phyloP scores from a whole-genome alignment of 2,113 vertebrate species.

The Fukomys damarensis region DNA sequence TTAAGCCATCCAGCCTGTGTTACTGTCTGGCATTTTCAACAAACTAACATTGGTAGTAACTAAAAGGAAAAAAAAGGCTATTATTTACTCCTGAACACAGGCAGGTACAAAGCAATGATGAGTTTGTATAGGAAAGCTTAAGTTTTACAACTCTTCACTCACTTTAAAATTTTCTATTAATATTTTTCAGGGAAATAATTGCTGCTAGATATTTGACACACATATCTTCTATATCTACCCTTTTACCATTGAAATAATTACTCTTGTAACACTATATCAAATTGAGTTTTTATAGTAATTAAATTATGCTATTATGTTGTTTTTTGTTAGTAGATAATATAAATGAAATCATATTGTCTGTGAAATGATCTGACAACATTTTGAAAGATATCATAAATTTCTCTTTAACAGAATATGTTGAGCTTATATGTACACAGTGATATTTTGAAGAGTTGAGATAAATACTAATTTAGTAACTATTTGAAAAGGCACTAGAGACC shows the following conservation, averaged over 20 bases:
- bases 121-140: not conserved
- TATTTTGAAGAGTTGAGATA: constrained; percentile 32
- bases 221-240: not conserved
- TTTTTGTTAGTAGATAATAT: not conserved
- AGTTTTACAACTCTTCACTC: not conserved
- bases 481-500: not conserved
- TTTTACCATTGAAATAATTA: not conserved
- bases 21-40: not conserved
- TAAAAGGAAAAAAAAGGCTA: not conserved
- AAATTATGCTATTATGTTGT: not conserved
- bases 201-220: constrained; percentile 15
- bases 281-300: not conserved
- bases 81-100: not conserved
- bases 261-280: not conserved
- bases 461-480: not conserved
- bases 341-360: not conserved
- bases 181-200: not conserved
- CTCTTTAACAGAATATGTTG: not conserved
- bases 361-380: constrained; percentile 33
- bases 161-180: not conserved
- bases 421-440: not conserved
- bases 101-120: not conserved
- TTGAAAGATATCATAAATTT: not conserved
- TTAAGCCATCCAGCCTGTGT: not conserved
- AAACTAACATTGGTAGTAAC: not conserved